Conservation (phyloP, 2,797 vertebrate genomes). For the Trachurus trachurus region DNA sequence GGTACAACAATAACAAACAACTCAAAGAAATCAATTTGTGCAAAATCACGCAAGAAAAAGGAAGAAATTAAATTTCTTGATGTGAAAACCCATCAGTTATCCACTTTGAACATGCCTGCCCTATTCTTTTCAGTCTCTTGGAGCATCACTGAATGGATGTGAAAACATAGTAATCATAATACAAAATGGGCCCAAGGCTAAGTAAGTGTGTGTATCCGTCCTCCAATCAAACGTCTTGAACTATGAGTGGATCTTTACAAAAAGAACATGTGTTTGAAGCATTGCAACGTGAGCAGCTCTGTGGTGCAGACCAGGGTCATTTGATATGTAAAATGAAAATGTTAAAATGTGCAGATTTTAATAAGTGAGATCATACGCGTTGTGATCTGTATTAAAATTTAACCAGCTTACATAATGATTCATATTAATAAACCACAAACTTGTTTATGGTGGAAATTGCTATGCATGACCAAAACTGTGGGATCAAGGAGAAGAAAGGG, state of each 20-base stretch:
- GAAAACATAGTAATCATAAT: neutral
- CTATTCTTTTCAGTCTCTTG: neutral
- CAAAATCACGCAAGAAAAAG: neutral
- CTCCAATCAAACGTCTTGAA: neutral
- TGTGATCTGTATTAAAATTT: slow-evolving; percentile 10
- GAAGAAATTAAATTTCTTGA: neutral
- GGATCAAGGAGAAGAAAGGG: neutral
- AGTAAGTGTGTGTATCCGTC: neutral
- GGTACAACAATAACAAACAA: neutral
- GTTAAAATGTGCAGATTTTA: slow-evolving; percentile 5
- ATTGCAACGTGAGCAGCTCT: neutral
- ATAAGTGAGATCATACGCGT: slow-evolving; percentile 9
- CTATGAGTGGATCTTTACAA: slow-evolving; percentile 3
- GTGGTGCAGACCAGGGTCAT: neutral
- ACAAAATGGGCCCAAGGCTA: neutral
- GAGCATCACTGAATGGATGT: neutral
- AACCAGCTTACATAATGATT: slow-evolving; percentile 29
- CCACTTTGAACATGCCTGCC: neutral
- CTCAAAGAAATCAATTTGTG: neutral
- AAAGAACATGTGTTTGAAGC: neutral
- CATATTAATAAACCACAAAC: slow-evolving; percentile 22
- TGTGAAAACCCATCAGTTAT: neutral
- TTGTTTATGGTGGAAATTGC: slow-evolving; percentile 16
- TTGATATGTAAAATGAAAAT: slow-evolving; percentile 31
- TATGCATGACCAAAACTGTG: neutral